Evolutionary conservation across 2,113 vertebrate species (phyloP), one percentile per base, ranked within the genome.

Genomic region (Platichthys flesus): DNA sequence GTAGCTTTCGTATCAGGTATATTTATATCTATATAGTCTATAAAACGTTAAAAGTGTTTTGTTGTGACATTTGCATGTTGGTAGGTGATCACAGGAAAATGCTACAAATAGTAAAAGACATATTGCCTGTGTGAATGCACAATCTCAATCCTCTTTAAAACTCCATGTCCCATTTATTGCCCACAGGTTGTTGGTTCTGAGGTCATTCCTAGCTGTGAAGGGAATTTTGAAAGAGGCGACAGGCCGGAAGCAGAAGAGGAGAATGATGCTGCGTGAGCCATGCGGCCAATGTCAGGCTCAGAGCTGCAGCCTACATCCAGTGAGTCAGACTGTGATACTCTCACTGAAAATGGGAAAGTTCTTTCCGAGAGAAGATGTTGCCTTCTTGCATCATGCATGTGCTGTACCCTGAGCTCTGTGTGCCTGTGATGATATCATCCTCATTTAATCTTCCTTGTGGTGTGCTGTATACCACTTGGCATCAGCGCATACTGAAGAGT

Each of bases 351-450:
- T 37, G 35, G 31, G 13, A 67, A 40, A 61, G 18, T 52, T 8
- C 26, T 82, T 84, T 56, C 21, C 28, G 55, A 47, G 55, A 13
- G 2, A 0, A 70, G 28, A 75, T 79, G 59, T 67, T 71, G 42
- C 49, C 28, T 40, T 81, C 49, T 86, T 88, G 74, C 74, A 79
- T 86, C 79, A 83, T 85, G 40, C 61, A 52, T 14, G 54, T 60
- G 37, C 31, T 71, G 26, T 5, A 45, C 37, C 18, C 56, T n/a
- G 26, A 37, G 35, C 20, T 78, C 69, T 66, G 28, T 76, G 57
- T 83, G 28, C 66, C 69, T 73, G 60, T 58, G 26, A 78, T 85
- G 67, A 82, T 80, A 82, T 83, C 66, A 75, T 81, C 77, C 69
- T 47, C 45, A 55, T 78, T 77, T 67, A 68, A 65, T 74, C 49